Base-by-base conservation (phyloP, 2,888 invertebrate species). In the Dicroscelio sp. region DNA sequence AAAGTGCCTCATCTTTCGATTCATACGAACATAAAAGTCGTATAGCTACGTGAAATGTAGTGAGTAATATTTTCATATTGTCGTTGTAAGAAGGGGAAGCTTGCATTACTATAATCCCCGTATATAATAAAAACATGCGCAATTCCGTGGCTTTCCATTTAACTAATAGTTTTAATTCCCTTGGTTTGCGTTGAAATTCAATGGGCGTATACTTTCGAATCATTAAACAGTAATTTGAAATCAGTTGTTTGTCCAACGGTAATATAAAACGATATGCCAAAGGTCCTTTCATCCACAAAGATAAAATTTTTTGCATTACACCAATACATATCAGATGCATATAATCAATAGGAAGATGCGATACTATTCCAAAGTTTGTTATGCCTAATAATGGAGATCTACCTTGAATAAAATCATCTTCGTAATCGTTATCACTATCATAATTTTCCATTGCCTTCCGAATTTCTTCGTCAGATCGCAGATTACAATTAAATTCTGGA, bases 81-180 rank as follows among this genome's bases (percentile, higher is more conserved):
- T 17, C 52, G 12, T 71, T 82, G n/a, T 38, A 43, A 12, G 31
- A 71, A 10, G 10, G 23, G 12, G 71, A 25, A 38, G 43, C 43
- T 35, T 58, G 6, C 1, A 82, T 8, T 12, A 71, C 35, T 14
- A 88, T 8, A 52, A 85, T 48, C 25, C 88, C 90, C 1, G 43
- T 58, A 31, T 82, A 82, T 23, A 69, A 38, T 12, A 82, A 23
- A 55, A 69, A 82, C 10, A 30, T 71, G 8, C 82, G 55, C 1
- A 35, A 38, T 38, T 82, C 35, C 2, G 82, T 88, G 33, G 88
- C 90, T 78, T 88, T 91, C 83, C 85, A 88, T 20, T 73, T 71
- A 79, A 38, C 63, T 10, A 65, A 17, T 60, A 73, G 14, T 14
- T 87, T 27, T 20, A 84, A 30, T 38, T 38, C 52, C 17, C 76